Conservation (phyloP, 92 coral and sea anemone species). For the Porites evermanni region DNA sequence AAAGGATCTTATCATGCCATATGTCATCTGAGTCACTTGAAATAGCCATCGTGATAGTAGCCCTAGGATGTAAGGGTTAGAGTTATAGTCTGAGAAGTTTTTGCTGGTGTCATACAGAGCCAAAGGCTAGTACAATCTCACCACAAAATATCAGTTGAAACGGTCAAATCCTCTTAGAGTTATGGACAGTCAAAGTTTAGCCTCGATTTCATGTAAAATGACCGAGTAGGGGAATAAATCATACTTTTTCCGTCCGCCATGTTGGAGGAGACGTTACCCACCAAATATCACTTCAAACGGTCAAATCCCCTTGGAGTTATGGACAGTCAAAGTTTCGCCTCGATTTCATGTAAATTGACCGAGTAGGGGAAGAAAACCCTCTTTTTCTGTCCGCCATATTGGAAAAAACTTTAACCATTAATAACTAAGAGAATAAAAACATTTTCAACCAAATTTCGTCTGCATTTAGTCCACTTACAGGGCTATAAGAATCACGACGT, state of each 20-base stretch:
- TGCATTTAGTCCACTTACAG: background rate
- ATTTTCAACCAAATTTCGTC: background rate
- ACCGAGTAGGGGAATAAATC: no score
- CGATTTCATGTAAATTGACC: background rate
- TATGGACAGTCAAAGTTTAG: no score
- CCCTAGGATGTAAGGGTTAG: background rate
- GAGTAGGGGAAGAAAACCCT: background rate
- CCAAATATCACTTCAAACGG: no score
- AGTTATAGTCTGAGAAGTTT: background rate
- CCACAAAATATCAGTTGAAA: no score
- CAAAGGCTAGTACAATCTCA: no score
- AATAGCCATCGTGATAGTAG: background rate
- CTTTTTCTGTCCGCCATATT: background rate
- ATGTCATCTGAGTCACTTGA: background rate
- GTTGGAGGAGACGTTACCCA: no score
- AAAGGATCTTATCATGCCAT: background rate
- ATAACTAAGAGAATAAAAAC: background rate
- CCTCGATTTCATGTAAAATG: no score
- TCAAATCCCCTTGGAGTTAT: no score
- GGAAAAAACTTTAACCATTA: no score
- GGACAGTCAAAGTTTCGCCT: no score
- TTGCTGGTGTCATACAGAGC: background rate
- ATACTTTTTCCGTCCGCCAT: no score
- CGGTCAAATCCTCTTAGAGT: no score
- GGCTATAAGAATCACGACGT: background rate